phyloP scores from a whole-genome alignment of 2,797 vertebrate species.

The Protosalanx chinensis region DNA sequence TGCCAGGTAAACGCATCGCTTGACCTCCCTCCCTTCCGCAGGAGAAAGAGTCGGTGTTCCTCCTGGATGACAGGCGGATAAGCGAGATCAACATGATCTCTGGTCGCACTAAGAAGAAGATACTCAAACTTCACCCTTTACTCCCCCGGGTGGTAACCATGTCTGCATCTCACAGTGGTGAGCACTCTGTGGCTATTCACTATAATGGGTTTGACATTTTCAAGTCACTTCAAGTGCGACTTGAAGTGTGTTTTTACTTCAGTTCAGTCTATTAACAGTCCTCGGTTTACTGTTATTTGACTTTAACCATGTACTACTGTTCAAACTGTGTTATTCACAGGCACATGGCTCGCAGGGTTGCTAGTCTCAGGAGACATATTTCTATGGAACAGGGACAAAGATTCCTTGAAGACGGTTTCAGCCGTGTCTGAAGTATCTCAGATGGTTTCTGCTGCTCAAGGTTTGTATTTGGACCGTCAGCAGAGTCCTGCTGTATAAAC shows the following conservation, averaged over 20 bases:
- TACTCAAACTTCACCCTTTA: slow-evolving; percentile 80
- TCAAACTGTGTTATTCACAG: slow-evolving; percentile 58
- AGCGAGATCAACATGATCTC: slow-evolving; percentile 88
- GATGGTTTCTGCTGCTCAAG: slow-evolving; percentile 67
- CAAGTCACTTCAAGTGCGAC: too few relatives aligned
- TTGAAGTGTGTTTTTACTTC: too few relatives aligned
- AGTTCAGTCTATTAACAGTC: too few relatives aligned
- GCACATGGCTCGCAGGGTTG: slow-evolving; percentile 85
- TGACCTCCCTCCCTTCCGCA: slow-evolving; percentile 43
- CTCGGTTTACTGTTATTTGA: too few relatives aligned
- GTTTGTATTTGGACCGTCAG: slow-evolving; percentile 53
- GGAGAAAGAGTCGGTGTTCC: slow-evolving; percentile 91
- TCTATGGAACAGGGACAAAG: slow-evolving; percentile 91
- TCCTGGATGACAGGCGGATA: slow-evolving; percentile 85
- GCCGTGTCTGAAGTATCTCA: slow-evolving; percentile 72
- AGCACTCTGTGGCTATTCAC: neutral
- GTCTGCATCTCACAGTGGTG: slow-evolving; percentile 83
- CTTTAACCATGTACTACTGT: too few relatives aligned
- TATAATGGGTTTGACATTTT: too few relatives aligned
- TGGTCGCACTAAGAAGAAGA: slow-evolving; percentile 88
- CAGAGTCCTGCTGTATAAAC: neutral
- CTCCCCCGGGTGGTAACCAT: slow-evolving; percentile 80
- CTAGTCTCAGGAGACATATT: slow-evolving; percentile 87
- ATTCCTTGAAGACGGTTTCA: slow-evolving; percentile 78
- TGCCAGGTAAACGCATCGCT: too few relatives aligned